phyloP scores from a whole-genome alignment of 2,113 vertebrate species.

The Sebastes schlegelii region DNA sequence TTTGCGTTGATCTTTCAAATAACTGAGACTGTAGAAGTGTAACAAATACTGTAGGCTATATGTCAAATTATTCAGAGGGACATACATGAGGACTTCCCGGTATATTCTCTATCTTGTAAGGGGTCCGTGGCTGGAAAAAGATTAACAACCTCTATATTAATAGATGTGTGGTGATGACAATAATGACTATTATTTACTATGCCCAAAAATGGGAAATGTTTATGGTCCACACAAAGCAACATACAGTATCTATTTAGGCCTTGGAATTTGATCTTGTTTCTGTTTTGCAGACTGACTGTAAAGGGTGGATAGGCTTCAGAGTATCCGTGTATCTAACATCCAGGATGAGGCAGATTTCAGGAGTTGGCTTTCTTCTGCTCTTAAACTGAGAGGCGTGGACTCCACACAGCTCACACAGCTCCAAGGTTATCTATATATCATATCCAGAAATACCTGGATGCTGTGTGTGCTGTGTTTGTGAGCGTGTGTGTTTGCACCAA shows the following conservation, averaged over 20 bases:
- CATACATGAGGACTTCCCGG: too few relatives aligned
- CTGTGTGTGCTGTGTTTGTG: constrained; percentile 23
- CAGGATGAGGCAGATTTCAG: constrained; percentile 8
- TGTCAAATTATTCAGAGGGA: too few relatives aligned
- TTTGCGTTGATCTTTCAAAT: too few relatives aligned
- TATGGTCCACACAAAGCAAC: not conserved
- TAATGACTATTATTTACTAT: not conserved
- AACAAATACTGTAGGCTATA: too few relatives aligned
- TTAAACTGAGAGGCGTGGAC: constrained; percentile 21
- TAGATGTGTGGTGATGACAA: not conserved
- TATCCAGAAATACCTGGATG: constrained; percentile 40
- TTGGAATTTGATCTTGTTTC: not conserved
- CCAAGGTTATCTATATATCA: constrained; percentile 42
- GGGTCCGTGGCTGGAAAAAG: too few relatives aligned
- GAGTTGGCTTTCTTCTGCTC: constrained; percentile 20
- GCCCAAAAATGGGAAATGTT: not conserved
- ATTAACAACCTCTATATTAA: too few relatives aligned
- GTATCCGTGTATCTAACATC: not conserved
- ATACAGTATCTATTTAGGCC: not conserved
- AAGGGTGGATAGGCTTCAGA: not conserved
- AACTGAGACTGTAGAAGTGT: too few relatives aligned
- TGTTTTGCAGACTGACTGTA: not conserved
- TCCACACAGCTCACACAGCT: constrained; percentile 28
- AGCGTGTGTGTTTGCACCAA: constrained; percentile 22
- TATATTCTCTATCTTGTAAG: too few relatives aligned